Percentiles rank a stretch among this genome's conserved stretches.
These are phyloP conservation scores for Stenodera caucasica DNA, from an alignment of 2,888 invertebrate species.

Conservation along the genomic window DNA sequence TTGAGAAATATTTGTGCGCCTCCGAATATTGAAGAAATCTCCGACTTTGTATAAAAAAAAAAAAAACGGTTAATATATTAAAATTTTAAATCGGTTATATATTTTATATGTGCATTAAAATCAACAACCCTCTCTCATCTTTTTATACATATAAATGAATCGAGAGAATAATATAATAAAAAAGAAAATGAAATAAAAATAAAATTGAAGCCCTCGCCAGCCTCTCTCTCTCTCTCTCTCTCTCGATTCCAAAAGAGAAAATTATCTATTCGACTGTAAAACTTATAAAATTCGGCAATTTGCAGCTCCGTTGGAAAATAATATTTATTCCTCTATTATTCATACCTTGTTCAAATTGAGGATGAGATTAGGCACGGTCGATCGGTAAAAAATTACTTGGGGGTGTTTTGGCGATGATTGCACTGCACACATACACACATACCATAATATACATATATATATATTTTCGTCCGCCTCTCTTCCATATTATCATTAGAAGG, in stretches of 20 bases:
- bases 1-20: conserved; percentile 20
- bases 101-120: conserved; percentile 29
- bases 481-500: conserved; percentile 2
- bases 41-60: conserved; percentile 12
- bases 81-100: conserved; percentile 10
- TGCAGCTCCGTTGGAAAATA: conserved; percentile 40
- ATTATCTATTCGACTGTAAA: conserved; percentile 30
- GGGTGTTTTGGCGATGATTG: conserved; percentile 37
- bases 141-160: neutral
- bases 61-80: conserved; percentile 11
- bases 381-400: conserved; percentile 50
- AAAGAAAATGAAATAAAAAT: conserved; percentile 10
- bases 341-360: conserved; percentile 47
- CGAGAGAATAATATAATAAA: neutral
- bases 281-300: conserved; percentile 31
- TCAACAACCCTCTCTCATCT: conserved; percentile 20
- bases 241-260: conserved; percentile 17
- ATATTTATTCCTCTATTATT: conserved; percentile 43
- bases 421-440: conserved; percentile 7
- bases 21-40: conserved; percentile 10
- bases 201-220: conserved; percentile 11
- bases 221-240: too few species aligned
- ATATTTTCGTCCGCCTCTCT: neutral
- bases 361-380: conserved; percentile 52
- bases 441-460: too few species aligned